A percentile compares a stretch with the other conserved stretches of the same genome.
These are phyloP conservation scores for Ptychoptera contaminata DNA, from an alignment of 2,888 invertebrate genomes.

Conservation along the genomic window DNA sequence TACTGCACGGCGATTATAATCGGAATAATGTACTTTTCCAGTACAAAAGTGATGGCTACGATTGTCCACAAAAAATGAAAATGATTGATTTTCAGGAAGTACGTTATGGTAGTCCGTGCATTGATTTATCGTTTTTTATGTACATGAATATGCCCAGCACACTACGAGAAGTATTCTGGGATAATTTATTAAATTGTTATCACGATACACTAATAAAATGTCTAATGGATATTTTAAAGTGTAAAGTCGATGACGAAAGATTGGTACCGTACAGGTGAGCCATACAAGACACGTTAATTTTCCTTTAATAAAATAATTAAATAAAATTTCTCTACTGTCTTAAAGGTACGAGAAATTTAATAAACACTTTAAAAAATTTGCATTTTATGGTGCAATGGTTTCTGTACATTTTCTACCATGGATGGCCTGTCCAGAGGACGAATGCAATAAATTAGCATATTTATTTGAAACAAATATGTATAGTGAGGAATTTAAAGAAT, in stretches of 20 bases:
- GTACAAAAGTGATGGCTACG: constrained; percentile 12
- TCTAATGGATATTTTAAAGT: constrained; percentile 16
- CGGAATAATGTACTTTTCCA: constrained; percentile 28
- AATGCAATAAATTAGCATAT: constrained; percentile 18
- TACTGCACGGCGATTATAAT: constrained; percentile 28
- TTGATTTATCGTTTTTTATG: constrained; percentile 26
- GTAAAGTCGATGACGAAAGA: constrained; percentile 10
- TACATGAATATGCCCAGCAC: constrained; percentile 20
- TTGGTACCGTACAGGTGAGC: constrained; percentile 9
- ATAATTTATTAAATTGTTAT: constrained; percentile 18
- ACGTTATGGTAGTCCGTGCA: constrained; percentile 22
- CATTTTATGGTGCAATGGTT: constrained; percentile 25
- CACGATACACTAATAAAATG: constrained; percentile 18
- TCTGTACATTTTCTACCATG: constrained; percentile 26
- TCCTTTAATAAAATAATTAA: background rate
- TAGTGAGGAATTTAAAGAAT: constrained; percentile 19
- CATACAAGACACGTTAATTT: background rate
- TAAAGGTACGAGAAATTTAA: constrained; percentile 19
- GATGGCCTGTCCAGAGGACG: constrained; percentile 19
- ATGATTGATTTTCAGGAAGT: constrained; percentile 29
- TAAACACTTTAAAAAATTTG: constrained; percentile 23
- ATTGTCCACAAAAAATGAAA: constrained; percentile 16
- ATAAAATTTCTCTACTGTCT: background rate
- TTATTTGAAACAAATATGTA: constrained; percentile 22
- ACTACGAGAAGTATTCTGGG: constrained; percentile 15